Percentiles rank a stretch among this genome's conserved stretches.
phyloP scores from a whole-genome alignment of 35 echinoderm and acorn worm species.

The Acanthaster planci region DNA sequence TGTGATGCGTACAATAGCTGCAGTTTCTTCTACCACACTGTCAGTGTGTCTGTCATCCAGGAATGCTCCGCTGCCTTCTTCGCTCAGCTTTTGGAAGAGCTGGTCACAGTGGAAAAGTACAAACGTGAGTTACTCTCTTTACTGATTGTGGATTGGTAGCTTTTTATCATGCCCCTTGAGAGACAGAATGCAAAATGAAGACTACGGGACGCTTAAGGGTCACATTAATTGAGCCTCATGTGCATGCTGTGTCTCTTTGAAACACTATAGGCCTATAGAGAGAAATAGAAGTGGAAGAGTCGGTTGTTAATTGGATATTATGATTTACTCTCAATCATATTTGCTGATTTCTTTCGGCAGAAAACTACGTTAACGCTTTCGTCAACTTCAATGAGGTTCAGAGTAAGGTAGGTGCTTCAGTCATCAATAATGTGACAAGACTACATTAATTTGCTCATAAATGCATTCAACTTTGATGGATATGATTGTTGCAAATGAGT shows the following conservation, averaged over 20 bases:
- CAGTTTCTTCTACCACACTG: not conserved
- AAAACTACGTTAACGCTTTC: slow-evolving; percentile 44
- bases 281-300: no score
- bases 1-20: slow-evolving; percentile 46
- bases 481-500: no score
- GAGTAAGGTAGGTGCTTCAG: not conserved
- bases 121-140: slow-evolving; percentile 54
- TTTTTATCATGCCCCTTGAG: no score
- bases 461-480: not conserved
- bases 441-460: no score
- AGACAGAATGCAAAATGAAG: no score
- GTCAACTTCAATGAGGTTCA: slow-evolving; percentile 55
- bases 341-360: slow-evolving; percentile 25
- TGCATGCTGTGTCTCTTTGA: no score
- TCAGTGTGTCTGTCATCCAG: slow-evolving; percentile 19
- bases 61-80: slow-evolving; percentile 30
- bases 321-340: not conserved
- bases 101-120: slow-evolving; percentile 43
- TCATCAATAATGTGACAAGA: no score
- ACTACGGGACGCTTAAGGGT: no score
- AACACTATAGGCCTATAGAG: no score
- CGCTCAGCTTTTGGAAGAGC: slow-evolving; percentile 18
- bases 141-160: no score
- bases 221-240: no score
- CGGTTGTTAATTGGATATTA: not conserved